Evolutionary conservation across 2,888 invertebrate genomes (phyloP), one percentile per base, ranked within the genome.

Genomic region (Lithophane semibrunnea): DNA sequence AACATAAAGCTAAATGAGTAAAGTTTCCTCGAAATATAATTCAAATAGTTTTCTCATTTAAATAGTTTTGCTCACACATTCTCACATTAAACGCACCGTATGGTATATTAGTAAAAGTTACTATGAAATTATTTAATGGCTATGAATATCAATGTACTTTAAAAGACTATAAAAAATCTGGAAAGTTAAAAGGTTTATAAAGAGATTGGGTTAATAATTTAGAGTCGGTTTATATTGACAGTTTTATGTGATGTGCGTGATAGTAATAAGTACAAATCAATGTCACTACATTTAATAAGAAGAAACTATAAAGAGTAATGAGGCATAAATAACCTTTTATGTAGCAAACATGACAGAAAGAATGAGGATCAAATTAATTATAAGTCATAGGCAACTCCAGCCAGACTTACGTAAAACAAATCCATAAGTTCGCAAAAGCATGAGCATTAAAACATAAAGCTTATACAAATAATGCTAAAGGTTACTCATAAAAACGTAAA

Each of bases 121-220:
- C 88, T 73, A 70, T 82, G 77, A 79, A 84, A 86, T 76, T 76
- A 73, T 86, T 88, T 86, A 79, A 88, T 73, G 75, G 77, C 86
- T 88, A 86, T 88, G 86, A 86, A 86, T 86, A 86, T 88, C 88
- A 86, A 86, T 79, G 85, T 88, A 82, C 87, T 67, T 61, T 77
- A 81, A 81, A 88, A 84, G 65, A 84, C 87, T 86, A 86, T 86
- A 84, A 88, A 86, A 83, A 86, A 77, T 80, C 87, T 84, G 79
- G 66, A 69, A 84, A 78, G 81, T 88, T 84, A 76, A 86, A 86
- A 86, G 88, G 87, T 86, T 88, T 86, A 86, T 88, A 84, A 86
- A 86, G 85, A 86, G 85, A 86, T 88, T 88, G 88, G 82, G 75
- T 79, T 71, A 68, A 81, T 88, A 81, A 84, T 81, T 86, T 77